phyloP scores from a whole-genome alignment of 2,888 invertebrate species.

The Bimastos eiseni region DNA sequence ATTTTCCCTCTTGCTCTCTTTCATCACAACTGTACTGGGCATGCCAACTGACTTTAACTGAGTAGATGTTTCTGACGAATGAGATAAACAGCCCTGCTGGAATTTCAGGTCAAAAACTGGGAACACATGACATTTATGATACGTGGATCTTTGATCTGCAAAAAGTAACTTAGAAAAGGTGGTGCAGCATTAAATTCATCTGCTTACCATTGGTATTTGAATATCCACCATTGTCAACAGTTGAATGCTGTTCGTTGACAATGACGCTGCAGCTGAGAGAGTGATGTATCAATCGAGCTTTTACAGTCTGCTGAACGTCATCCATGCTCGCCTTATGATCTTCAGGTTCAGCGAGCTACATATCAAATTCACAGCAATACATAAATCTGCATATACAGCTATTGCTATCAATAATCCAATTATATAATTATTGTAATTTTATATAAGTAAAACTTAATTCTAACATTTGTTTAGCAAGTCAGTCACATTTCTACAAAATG shows the following conservation, averaged over 20 bases:
- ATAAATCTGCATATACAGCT: not conserved
- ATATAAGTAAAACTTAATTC: not conserved
- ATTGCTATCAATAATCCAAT: not conserved
- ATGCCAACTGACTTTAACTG: not conserved
- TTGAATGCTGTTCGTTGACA: constrained; percentile 4
- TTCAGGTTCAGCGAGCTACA: not conserved
- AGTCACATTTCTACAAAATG: not conserved
- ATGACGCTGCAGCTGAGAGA: constrained; percentile 18
- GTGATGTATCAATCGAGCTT: constrained; percentile 16
- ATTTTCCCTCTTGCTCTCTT: too few relatives aligned
- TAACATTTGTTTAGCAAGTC: not conserved
- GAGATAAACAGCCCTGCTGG: not conserved
- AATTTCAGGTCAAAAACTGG: not conserved
- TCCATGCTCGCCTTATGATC: not conserved
- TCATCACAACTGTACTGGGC: too few relatives aligned
- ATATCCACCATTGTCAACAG: not conserved
- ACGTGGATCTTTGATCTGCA: not conserved
- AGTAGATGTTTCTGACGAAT: not conserved
- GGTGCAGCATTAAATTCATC: not conserved
- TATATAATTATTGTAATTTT: not conserved
- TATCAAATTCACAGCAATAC: not conserved
- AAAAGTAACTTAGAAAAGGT: not conserved
- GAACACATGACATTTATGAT: not conserved
- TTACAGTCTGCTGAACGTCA: not conserved
- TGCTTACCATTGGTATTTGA: not conserved